Evolutionary conservation across 2,888 invertebrate species (phyloP), one percentile per base, ranked within the genome.

Genomic region (Mechanitis mazaeus): DNA sequence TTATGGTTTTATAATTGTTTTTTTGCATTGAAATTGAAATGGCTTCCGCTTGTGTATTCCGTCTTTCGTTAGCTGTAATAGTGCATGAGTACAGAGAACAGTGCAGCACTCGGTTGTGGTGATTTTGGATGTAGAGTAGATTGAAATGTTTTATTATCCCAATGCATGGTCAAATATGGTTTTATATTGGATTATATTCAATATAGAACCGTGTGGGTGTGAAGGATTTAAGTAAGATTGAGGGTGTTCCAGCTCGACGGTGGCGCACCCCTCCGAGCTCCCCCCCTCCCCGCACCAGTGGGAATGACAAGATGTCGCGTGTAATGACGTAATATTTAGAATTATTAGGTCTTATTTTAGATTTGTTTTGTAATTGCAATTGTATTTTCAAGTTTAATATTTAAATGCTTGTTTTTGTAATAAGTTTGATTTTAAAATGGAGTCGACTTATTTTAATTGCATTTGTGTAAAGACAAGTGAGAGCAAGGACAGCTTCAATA

Each of bases 231-330:
- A 67, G 57, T 54, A 11, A 56, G 66, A 70, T 70, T 73, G 69
- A 64, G 69, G 69, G 67, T 64, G 54, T 93, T 94, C 72, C 94
- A 98, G 98, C 93, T 97, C 98, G 79, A 95, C 97, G 77, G 96
- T 99, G 84, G 99, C 99, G 75, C 98, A 98, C 89, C 97, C 98
- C 66, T 97, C 97, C 71, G 98, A 99, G 92, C 92, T 99, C 90
- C 98, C 98, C 80, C 98, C 98, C 53, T 98, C 98, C 78, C 98
- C 98, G 73, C 98, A 98, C 90, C 96, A 97, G 83, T 99, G 98
- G 99, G 96, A 97, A 93, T 97, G 94, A 95, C 94, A 91, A 90
- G 86, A 66, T 84, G 68, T 72, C 71, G 77, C 83, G 80, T 77
- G 79, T n/a, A 6, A 31, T 9, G 50, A 31, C 9, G 31, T 31